phyloP scores from a whole-genome alignment of 2,113 vertebrate genomes.

The Andinoacara biseriatus region DNA sequence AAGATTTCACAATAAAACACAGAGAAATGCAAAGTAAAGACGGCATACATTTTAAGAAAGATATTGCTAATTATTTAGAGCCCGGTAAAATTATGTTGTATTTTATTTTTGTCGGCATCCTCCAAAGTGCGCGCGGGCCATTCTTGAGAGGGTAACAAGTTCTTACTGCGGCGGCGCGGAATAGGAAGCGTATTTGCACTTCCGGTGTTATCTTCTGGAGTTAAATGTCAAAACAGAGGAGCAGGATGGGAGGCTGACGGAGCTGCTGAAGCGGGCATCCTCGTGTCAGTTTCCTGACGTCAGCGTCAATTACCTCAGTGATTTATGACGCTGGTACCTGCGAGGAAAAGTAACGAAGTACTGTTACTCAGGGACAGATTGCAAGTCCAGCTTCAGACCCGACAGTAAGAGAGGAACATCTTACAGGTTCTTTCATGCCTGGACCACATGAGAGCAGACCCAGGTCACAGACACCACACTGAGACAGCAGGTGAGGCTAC shows the following conservation, averaged over 20 bases:
- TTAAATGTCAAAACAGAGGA: slow-evolving; percentile 31
- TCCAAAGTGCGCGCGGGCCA: accelerated
- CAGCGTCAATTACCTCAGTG: background rate
- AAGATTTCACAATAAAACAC: slow-evolving; percentile 6
- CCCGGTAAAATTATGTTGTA: background rate
- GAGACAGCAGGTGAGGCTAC: no score
- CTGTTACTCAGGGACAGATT: background rate
- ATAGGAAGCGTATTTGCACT: background rate
- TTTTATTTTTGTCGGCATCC: background rate
- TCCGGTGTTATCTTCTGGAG: background rate
- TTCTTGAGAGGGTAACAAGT: background rate
- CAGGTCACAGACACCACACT: no score
- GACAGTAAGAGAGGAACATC: no score
- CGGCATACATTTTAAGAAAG: background rate
- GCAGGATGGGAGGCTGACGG: background rate
- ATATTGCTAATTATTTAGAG: background rate
- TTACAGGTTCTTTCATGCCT: background rate
- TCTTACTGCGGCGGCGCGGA: background rate
- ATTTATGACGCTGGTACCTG: background rate
- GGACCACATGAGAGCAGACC: background rate
- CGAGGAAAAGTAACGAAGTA: background rate
- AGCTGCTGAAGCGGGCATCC: background rate
- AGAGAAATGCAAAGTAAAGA: background rate
- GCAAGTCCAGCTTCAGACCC: background rate
- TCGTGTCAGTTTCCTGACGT: background rate